Conservation (phyloP, 2,113 vertebrate genomes). For the Typhlomys cinereus region DNA sequence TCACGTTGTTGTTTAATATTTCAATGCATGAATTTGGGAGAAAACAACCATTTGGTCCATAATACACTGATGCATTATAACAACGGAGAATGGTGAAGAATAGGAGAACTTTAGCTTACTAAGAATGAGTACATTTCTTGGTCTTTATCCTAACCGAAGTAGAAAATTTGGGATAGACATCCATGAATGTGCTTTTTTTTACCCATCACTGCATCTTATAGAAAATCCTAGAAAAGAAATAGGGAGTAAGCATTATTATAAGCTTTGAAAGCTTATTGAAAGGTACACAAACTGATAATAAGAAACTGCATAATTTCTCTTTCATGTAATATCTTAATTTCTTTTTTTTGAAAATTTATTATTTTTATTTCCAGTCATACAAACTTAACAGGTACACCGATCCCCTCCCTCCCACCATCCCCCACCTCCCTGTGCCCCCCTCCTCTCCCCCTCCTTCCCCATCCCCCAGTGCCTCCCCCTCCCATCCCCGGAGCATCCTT, state of each 20-base stretch:
- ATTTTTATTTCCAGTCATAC: no score
- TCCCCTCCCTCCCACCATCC: no score
- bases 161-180: background rate
- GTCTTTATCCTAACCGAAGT: background rate
- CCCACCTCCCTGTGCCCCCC: no score
- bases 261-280: background rate
- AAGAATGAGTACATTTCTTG: background rate
- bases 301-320: background rate
- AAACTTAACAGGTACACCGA: no score
- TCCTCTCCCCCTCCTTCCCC: no score
- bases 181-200: background rate
- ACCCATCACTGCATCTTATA: background rate
- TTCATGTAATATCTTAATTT: background rate
- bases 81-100: background rate
- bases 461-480: no score
- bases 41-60: background rate
- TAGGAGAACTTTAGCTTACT: background rate
- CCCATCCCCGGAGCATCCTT: no score
- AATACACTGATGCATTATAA: background rate
- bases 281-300: background rate
- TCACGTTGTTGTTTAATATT: background rate
- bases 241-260: background rate
- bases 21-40: background rate
- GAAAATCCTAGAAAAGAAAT: background rate
- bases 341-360: no score